phyloP scores from a whole-genome alignment of 2,113 vertebrate species.

The Cephalopholis sonnerati region DNA sequence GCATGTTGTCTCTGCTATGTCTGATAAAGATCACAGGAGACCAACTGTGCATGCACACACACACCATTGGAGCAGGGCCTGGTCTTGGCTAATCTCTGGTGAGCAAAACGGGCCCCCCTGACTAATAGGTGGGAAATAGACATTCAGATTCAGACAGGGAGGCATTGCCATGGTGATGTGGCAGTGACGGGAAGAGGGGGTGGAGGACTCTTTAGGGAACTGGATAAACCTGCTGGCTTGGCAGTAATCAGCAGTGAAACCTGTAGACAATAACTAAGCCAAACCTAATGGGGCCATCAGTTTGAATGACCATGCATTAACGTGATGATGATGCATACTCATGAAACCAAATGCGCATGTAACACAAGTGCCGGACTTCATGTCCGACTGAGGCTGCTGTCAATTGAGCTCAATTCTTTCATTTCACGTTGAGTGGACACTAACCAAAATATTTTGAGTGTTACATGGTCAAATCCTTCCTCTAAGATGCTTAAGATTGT shows the following conservation, averaged over 20 bases:
- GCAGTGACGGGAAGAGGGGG: constrained; percentile 19
- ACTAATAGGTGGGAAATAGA: constrained; percentile 56
- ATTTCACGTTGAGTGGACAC: constrained; percentile 31
- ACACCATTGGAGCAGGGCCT: not conserved
- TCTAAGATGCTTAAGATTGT: constrained; percentile 41
- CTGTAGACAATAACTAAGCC: constrained; percentile 64
- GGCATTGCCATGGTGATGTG: constrained; percentile 72
- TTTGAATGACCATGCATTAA: constrained; percentile 49
- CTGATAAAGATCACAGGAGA: constrained; percentile 30
- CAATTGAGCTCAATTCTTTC: constrained; percentile 25
- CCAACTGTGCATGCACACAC: constrained; percentile 2
- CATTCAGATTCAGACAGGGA: constrained; percentile 43
- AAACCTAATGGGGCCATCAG: constrained; percentile 47
- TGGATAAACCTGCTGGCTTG: constrained; percentile 52
- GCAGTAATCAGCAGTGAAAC: constrained; percentile 63
- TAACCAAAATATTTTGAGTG: constrained; percentile 16
- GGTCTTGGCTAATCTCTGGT: constrained; percentile 29
- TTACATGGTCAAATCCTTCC: constrained; percentile 18
- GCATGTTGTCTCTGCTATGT: constrained; percentile 7
- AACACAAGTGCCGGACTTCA: not conserved
- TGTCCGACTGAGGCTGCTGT: not conserved
- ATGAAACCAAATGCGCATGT: constrained; percentile 21
- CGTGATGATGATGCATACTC: constrained; percentile 19
- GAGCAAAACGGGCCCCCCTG: not conserved
- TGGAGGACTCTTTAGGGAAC: constrained; percentile 51